Base-by-base conservation (phyloP, 2,797 vertebrate species). In the Neomorphus geoffroyi region DNA sequence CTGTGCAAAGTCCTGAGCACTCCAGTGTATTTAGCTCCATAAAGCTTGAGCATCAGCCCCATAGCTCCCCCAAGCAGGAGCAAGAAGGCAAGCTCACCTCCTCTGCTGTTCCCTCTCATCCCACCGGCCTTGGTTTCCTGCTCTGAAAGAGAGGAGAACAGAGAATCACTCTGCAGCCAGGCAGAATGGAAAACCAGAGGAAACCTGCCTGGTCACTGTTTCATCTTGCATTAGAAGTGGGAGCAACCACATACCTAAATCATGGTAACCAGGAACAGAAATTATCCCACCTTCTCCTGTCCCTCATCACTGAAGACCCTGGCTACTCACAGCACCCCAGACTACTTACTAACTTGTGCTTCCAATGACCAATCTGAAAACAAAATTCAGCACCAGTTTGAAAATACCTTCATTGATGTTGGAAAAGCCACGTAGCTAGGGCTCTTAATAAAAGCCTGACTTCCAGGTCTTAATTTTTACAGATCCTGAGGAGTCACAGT, bases 211-310 rank as follows among this genome's bases (percentile, higher is more conserved):
- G n/a, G 26, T 45, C 32, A 8, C 23, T 1, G 1, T 2, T 17
- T 10, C 2, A 0, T 28, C 28, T 39, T 1, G 4, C 39, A 15
- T 12, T 1, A 2, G 24, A 7, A 6, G 28, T 0, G 9, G 2
- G 24, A 66, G 69, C 12, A 4, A 7, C 9, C 4, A 2, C 1
- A 0, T 2, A 51, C 50, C 39, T 2, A 3, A 14, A 13, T 2
- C 50, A 2, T 0, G 60, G 15, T 3, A 16, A 8, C 24, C 64
- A 8, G 9, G 43, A 19, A 16, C 28, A 35, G 43, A 2, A 1
- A 5, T 0, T 1, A 6, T 1, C 14, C 24, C 46, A 1, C 5
- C 13, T 18, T 12, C 18, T 28, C 22, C 37, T 2, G 51, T 1
- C 8, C 26, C 22, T n/a, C 0, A 48, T 19, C 7, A 39, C 53